Evolutionary conservation across 2,113 vertebrate genomes (phyloP), one percentile per base, ranked within the genome.

Genomic region (Siphamia tubifer): DNA sequence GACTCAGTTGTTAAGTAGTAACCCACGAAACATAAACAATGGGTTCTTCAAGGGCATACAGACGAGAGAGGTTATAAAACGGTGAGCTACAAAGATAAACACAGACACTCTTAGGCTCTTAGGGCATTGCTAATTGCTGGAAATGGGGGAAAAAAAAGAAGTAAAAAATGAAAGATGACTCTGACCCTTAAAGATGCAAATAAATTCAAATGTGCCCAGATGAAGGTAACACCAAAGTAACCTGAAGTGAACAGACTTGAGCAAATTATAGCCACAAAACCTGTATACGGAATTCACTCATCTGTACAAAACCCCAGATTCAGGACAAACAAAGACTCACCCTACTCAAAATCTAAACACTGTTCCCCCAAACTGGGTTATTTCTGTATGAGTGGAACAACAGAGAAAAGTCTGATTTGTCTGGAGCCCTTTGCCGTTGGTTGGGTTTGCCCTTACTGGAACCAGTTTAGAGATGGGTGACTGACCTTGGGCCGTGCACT

Each of bases 401-500:
- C 66, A 66, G 24, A 60, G 74, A 30, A 20, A 36, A 38, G 35
- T 42, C 49, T 1, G 52, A 54, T 58, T 83, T 68, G 80, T 82
- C 77, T 79, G 65, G 38, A 71, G 63, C 61, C 52, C 25, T 53
- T 30, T 21, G 45, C 71, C 55, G 68, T 66, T 58, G 73, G 73
- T 68, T 53, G 43, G 77, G 64, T 63, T 77, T 84, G 75, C 68
- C 68, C 54, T 62, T 79, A 88, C 80, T 85, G 85, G 70, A 77
- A 82, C 69, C 83, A 71, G 62, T 74, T 87, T 71, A 72, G 71
- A 68, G 68, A 82, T 57, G 78, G 79, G 51, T 53, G 81, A 88
- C 69, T 80, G 86, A 90, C 87, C 83, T 65, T 73, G 70, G 60
- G 77, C 56, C 64, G 25, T 23, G 75, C 32, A 85, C 78, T 86